Base-by-base conservation (phyloP, 1,140 invertebrate genomes). In the Solenopsis invicta region DNA sequence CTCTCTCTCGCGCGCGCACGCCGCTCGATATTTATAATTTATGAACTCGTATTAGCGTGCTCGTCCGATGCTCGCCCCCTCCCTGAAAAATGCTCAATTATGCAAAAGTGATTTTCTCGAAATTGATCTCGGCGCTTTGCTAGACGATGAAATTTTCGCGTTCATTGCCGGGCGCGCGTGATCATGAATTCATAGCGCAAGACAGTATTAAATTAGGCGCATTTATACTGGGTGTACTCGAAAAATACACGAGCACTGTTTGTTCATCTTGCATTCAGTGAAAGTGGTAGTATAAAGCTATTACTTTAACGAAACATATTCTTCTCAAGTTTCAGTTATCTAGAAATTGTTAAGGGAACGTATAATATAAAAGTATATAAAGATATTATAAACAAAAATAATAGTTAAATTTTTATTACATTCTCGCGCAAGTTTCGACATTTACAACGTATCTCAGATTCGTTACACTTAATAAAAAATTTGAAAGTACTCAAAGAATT, bases 11-110 rank as follows among this genome's bases (percentile, higher is more conserved):
- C n/a, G 45, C 77, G 54, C 12, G 13, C 54, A 13, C 48, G 10
- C n/a, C 66, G 62, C 78, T 72, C 54, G 78, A 82, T 59, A 82
- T 82, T 72, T 82, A 72, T 82, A 82, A 82, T 82, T 82, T 72
- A 82, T 82, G 78, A 56, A 82, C 50, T 59, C 52, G 48, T 82
- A 72, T 82, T 82, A 78, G 76, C 61, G 29, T 52, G 45, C 41
- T 50, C 45, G 41, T 29, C 76, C 45, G 45, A 78, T 78, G 24
- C 41, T 50, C 59, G 45, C 18, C 45, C 76, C 45, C 24, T 50
- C n/a, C 24, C 41, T 78, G 76, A 78, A 78, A 78, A 78, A 66
- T 82, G n/a, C 67, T 72, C 78, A 82, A 72, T 82, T 71, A 71
- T 82, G 78, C 66, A 69, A 72, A 82, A 72, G 48, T 82, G 48